Percentiles rank a stretch among this genome's conserved stretches.
phyloP scores from a whole-genome alignment of 2,888 invertebrate genomes.

The Capitulum mitella region DNA sequence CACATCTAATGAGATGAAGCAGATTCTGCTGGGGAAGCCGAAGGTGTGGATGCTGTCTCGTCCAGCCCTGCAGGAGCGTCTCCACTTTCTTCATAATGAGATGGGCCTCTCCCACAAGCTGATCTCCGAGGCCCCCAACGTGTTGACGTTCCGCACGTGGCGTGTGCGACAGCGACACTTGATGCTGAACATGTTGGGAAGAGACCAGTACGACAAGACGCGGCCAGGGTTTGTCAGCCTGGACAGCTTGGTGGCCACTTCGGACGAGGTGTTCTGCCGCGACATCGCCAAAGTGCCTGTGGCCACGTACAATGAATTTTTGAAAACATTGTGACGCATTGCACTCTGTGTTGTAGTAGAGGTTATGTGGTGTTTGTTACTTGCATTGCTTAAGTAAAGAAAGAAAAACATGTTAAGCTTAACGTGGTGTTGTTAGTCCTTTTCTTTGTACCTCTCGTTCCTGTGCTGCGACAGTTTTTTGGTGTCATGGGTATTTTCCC shows the following conservation, averaged over 20 bases:
- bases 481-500: no score
- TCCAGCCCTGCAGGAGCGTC: not conserved
- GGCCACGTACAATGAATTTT: not conserved
- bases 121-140: not conserved
- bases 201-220: not conserved
- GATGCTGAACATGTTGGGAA: not conserved
- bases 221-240: not conserved
- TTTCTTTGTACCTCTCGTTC: no score
- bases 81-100: not conserved
- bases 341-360: no score
- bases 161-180: conserved; percentile 15
- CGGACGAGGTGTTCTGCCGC: conserved; percentile 8
- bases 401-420: no score
- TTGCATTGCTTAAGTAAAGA: no score
- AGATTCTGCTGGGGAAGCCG: not conserved
- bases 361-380: no score
- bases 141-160: not conserved
- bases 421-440: no score
- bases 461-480: no score
- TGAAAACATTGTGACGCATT: conserved; percentile 19
- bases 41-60: not conserved
- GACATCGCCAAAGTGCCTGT: not conserved
- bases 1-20: not conserved
- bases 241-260: conserved; percentile 1
- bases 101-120: not conserved